phyloP scores from a whole-genome alignment of 2,113 vertebrate genomes.

The Cinclus cinclus region DNA sequence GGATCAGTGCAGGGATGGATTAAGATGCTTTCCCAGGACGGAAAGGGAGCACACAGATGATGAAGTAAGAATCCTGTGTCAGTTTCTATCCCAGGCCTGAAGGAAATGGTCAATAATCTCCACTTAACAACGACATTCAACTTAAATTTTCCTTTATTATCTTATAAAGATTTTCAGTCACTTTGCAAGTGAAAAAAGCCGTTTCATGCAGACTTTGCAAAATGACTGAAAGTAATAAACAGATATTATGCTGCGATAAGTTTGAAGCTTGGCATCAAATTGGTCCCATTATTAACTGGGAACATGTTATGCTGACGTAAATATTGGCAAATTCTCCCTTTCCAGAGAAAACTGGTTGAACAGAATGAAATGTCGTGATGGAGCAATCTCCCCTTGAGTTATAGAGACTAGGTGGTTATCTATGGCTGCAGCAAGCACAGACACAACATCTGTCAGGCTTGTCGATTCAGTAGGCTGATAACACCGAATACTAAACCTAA shows the following conservation, averaged over 20 bases:
- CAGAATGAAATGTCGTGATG: background rate
- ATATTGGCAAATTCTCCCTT: background rate
- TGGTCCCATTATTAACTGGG: background rate
- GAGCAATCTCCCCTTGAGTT: background rate
- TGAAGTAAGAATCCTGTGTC: background rate
- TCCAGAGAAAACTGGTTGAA: background rate
- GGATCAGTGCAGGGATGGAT: background rate
- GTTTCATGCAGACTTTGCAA: background rate
- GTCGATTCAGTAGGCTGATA: background rate
- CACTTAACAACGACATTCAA: background rate
- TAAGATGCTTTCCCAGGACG: background rate
- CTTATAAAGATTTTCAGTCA: background rate
- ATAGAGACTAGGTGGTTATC: background rate
- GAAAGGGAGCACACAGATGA: background rate
- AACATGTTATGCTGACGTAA: background rate
- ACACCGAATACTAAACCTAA: background rate
- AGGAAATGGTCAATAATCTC: background rate
- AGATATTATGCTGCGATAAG: accelerated
- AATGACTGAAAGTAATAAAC: background rate
- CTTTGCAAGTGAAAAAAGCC: background rate
- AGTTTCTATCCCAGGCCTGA: background rate
- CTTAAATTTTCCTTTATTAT: background rate
- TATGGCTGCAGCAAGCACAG: background rate
- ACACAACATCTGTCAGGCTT: background rate
- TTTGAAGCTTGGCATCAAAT: background rate